Base-by-base conservation (phyloP, 2,797 vertebrate genomes). In the Acanthopagrus latus region DNA sequence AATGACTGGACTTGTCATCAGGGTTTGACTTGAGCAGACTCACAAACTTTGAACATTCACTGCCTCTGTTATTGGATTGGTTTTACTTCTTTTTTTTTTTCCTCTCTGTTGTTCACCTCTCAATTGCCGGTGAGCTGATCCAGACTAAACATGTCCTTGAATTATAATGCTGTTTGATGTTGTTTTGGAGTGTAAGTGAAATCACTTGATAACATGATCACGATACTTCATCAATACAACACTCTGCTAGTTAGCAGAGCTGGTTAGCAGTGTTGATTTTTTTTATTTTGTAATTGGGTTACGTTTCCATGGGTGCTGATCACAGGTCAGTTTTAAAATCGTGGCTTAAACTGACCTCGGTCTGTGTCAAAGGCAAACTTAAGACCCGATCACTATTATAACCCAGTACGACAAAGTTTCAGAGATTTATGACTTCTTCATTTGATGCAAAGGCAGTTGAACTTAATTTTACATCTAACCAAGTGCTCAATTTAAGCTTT, bases 101-200 rank as follows among this genome's bases (percentile, higher is more conserved):
- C 5, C 8, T 38, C 38, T 82, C 12, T 70, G n/a, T 59, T 56
- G 50, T 82, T 83, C 72, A 78, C 70, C 67, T 83, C 83, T 82
- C 74, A 73, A 6, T 64, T 43, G 77, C 81, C 27, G 9, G 62
- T 64, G 67, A 72, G 66, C 66, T 54, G 78, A 88, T 84, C 81
- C 86, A 78, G 74, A 88, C 63, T 87, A 86, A 87, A 89, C 88
- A 86, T 89, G 89, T 92, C 88, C 86, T 90, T 87, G 85, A 89
- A 90, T 86, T 86, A 86, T 84, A 78, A 84, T 83, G 87, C 89
- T 82, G 90, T 87, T 85, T 84, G 71, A 67, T 83, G 76, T 84
- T 71, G 54, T 83, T 80, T 89, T 86, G 74, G 76, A 71, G 76
- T 88, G 73, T 46, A 76, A 70, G 65, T 81, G 64, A 87, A 89